Base-by-base conservation (phyloP, 2,888 invertebrate species). In the Ctena decussata region DNA sequence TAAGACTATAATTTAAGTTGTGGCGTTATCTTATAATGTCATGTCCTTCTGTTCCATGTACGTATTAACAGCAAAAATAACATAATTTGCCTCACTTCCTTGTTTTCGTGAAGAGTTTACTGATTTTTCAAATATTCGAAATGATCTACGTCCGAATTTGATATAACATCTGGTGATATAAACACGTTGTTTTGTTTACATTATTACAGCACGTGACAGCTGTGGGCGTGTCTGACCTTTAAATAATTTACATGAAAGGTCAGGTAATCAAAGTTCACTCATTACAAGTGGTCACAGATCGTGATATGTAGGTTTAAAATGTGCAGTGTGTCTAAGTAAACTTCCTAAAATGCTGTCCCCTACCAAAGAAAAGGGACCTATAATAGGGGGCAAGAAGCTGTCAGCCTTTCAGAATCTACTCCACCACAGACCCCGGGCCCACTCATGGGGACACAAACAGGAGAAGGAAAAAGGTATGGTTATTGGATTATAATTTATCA, bases 361-460 rank as follows among this genome's bases (percentile, higher is more conserved):
- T 18, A 78, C 87, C 24, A 87, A 87, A 77, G 87, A 87, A 37
- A 87, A 87, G 80, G 85, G 85, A 44, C 80, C 80, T 6, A 70
- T 77, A 49, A 83, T 87, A 49, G 87, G 85, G 39, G 85, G 80
- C 41, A 87, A 87, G 39, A 82, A 85, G 76, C 44, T 87, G 30
- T 80, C 82, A n/a, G 85, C 85, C 37, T 82, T 87, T 21, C 82
- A 82, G 57, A 87, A 75, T 53, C 83, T 87, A 65, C 78, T 87
- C 18, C 84, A 83, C 30, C 82, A 83, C 41, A 57, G 85, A 53
- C 85, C 82, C 15, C 46, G 87, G 6, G 32, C 82, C 0, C 69
- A 69, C n/a, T 87, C 87, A 1, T 60, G 80, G 12, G 73, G 87
- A 30, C 80, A 82, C 24, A 82, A 80, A 41, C 80, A 83, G 0